Base-by-base conservation (phyloP, 2,888 invertebrate species). In the Thumatha senex region DNA sequence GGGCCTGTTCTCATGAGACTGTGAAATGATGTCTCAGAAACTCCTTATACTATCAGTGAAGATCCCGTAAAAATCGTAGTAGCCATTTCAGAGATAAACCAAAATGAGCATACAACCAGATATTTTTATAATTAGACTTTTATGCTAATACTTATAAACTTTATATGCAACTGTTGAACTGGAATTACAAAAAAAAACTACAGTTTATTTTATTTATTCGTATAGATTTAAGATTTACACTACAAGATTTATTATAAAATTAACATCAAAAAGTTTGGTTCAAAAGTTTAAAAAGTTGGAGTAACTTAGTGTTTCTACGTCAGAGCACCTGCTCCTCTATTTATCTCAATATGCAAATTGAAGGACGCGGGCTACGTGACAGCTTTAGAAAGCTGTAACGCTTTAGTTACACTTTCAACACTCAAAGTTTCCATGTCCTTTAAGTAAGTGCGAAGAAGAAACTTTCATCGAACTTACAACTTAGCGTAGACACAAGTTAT, bases 391-490 rank as follows among this genome's bases (percentile, higher is more conserved):
- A 36, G 41, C 34, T 12, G 7, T 10, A 15, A 2, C 12, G n/a
- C 31, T 36, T 7, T 14, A 46, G 40, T 49, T 46, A 29, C 51
- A 54, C 49, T 56, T 54, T 46, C 2, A 46, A 15, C 35, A 29
- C 14, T 45, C 15, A 46, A 51, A 63, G 40, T 53, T 54, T 12
- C 10, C 14, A 38, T 35, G 35, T 31, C 36, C n/a, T 48, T 38
- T 30, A 7, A 5, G 5, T 1, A 13, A 45, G 12, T 39, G 13
- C 30, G 10, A 9, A 30, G 36, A 8, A 42, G n/a, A 15, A 30
- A 7, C 8, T 33, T 24, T 5, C 39, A n/a, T 15, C 30, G 9
- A n/a, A 30, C 24, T 11, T n/a, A 14, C 30, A 31, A 41, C 13
- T 13, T 11, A 31, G 5, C 0, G 10, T 12, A 9, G 10, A 36